phyloP scores from a whole-genome alignment of 2,113 vertebrate species.

The Stegastes partitus region DNA sequence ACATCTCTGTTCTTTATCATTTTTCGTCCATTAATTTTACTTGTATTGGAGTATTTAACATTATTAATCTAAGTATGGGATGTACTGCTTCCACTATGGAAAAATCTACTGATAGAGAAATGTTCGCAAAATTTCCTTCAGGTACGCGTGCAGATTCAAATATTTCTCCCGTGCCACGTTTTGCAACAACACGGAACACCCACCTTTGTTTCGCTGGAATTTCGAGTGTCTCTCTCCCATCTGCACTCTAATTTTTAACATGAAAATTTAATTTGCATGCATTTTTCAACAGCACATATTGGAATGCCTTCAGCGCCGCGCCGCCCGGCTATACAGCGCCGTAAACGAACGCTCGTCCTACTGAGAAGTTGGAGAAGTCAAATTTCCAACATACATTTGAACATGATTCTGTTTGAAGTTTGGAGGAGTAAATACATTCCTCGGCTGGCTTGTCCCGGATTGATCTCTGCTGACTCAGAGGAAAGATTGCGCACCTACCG shows the following conservation, averaged over 20 bases:
- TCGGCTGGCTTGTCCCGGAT: slow-evolving; percentile 67
- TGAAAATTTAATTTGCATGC: slow-evolving; percentile 37
- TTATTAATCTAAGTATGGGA: no score
- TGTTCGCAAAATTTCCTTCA: neutral
- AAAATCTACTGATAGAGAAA: neutral
- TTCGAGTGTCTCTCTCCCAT: slow-evolving; percentile 10
- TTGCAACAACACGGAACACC: slow-evolving; percentile 5
- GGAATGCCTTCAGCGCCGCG: slow-evolving; percentile 30
- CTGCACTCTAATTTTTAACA: slow-evolving; percentile 39
- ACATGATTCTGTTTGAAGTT: slow-evolving; percentile 61
- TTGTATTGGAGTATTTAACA: no score
- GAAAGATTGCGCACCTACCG: slow-evolving; percentile 53
- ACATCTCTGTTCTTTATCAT: no score
- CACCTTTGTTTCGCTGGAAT: slow-evolving; percentile 2
- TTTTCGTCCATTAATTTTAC: no score
- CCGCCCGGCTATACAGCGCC: neutral
- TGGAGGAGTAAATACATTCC: slow-evolving; percentile 76
- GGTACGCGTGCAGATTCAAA: slow-evolving; percentile 11
- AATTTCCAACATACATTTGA: slow-evolving; percentile 48
- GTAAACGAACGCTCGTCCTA: slow-evolving; percentile 43
- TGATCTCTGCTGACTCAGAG: slow-evolving; percentile 81
- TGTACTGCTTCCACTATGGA: neutral
- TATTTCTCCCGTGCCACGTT: slow-evolving; percentile 7
- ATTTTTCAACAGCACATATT: slow-evolving; percentile 10
- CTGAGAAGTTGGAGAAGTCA: slow-evolving; percentile 25